Conservation (phyloP, 2,797 vertebrate species). For the Monodelphis domestica region DNA sequence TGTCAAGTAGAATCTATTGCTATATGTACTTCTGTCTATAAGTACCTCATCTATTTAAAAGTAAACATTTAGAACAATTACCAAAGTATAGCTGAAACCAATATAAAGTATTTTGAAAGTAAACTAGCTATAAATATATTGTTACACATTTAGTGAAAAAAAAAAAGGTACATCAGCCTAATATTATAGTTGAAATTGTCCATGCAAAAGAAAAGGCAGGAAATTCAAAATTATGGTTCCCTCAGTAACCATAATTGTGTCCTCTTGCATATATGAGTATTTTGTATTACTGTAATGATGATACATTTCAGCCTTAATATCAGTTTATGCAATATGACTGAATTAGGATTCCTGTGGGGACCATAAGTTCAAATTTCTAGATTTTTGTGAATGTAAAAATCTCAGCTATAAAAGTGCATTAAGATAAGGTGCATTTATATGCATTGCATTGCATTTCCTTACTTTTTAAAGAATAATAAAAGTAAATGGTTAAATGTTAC, state of each 20-base stretch:
- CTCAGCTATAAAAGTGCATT: slow-evolving; percentile 69
- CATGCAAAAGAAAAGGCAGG: slow-evolving; percentile 59
- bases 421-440: slow-evolving; percentile 56
- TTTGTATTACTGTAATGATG: slow-evolving; percentile 67
- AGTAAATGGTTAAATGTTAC: slow-evolving; percentile 50
- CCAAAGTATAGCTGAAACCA: slow-evolving; percentile 41
- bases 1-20: slow-evolving; percentile 83
- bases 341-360: slow-evolving; percentile 69
- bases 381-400: slow-evolving; percentile 55
- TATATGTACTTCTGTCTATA: slow-evolving; percentile 83
- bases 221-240: slow-evolving; percentile 75
- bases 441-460: slow-evolving; percentile 59
- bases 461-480: slow-evolving; percentile 55
- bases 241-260: slow-evolving; percentile 72
- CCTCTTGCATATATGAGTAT: slow-evolving; percentile 67
- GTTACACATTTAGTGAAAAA: slow-evolving; percentile 65
- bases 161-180: slow-evolving; percentile 71
- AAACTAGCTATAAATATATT: slow-evolving; percentile 70
- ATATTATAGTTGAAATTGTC: slow-evolving; percentile 64
- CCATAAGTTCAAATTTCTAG: slow-evolving; percentile 72
- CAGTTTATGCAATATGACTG: slow-evolving; percentile 65
- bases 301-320: slow-evolving; percentile 72
- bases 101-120: slow-evolving; percentile 70
- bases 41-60: slow-evolving; percentile 78
- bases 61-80: slow-evolving; percentile 63